Percentiles rank a stretch among this genome's conserved stretches.
These are phyloP conservation scores for Epistrophe grossulariae DNA, from an alignment of 2,888 invertebrate species.

Conservation along the genomic window DNA sequence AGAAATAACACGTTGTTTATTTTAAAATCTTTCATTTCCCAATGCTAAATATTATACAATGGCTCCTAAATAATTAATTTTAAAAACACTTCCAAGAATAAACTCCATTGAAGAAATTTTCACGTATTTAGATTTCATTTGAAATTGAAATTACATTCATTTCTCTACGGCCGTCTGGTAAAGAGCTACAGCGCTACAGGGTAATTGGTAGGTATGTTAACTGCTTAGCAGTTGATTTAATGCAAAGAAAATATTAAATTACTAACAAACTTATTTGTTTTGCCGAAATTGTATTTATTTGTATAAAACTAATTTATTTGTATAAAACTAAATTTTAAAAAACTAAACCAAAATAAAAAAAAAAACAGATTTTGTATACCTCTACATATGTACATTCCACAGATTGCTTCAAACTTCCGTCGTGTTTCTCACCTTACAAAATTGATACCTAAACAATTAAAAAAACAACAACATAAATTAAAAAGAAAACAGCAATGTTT, in stretches of 20 bases:
- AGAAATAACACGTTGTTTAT: too few relatives aligned
- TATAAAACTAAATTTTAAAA: neutral
- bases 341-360: neutral
- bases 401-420: neutral
- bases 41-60: too few relatives aligned
- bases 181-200: too few relatives aligned
- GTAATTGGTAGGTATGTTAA: neutral
- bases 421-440: conserved; percentile 5
- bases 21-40: too few relatives aligned
- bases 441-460: conserved; percentile 7
- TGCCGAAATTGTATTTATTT: neutral
- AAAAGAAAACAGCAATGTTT: conserved; percentile 10
- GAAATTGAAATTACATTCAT: too few relatives aligned
- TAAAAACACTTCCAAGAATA: too few relatives aligned
- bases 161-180: too few relatives aligned
- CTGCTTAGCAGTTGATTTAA: neutral
- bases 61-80: too few relatives aligned
- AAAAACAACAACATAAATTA: conserved; percentile 1
- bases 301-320: neutral
- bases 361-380: neutral
- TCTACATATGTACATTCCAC: too few relatives aligned
- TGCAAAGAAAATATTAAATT: neutral
- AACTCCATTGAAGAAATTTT: too few relatives aligned
- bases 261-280: neutral
- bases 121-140: too few relatives aligned